Base-by-base conservation (phyloP, 37 sponge, comb jelly and placozoan genomes). In the Cladorhizidae sp. region DNA sequence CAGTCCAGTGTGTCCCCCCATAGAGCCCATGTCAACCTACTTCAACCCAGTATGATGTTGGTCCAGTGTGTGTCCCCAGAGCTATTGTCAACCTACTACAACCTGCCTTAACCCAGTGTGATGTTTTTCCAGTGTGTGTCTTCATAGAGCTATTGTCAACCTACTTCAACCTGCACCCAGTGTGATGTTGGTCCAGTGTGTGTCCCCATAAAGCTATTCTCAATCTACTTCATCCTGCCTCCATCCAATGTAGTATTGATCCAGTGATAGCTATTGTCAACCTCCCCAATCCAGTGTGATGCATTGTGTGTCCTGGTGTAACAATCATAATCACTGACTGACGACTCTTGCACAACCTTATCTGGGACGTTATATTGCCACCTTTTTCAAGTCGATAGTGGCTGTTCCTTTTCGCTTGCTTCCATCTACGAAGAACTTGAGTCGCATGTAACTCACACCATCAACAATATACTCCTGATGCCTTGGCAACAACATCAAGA, bases 381-480 rank as follows among this genome's bases (percentile, higher is more conserved):
- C 94, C 84, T 89, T 89, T 50, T 89, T 88, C 42, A 93, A 22
- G 72, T 93, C 94, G 41, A 89, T 49, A 36, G 77, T 83, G 8
- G 73, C 91, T 12, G 61, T 65, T 54, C 84, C 94, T 49, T 86
- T 89, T 40, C 90, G 79, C 69, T 75, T 86, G 57, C 75, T 81
- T 7, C 94, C 94, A 63, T 89, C 74, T 28, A 93, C 87, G 83
- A 86, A 87, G 77, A 93, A 93, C 64, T 88, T 77, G 49, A 93
- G 72, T 37, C 90, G 78, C 90, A 93, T 89, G 57, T 93, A 80
- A 11, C 50, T 58, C 41, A 70, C 81, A 8, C 78, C 78, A 55
- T 89, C 86, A 20, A 89, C 94, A 59, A 87, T 65, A 68, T 93
- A 93, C 84, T 89, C 87, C 37, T 86, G 90, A 42, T 85, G 78